Conservation (phyloP, 2,797 vertebrate genomes). For the Malurus leucopterus region DNA sequence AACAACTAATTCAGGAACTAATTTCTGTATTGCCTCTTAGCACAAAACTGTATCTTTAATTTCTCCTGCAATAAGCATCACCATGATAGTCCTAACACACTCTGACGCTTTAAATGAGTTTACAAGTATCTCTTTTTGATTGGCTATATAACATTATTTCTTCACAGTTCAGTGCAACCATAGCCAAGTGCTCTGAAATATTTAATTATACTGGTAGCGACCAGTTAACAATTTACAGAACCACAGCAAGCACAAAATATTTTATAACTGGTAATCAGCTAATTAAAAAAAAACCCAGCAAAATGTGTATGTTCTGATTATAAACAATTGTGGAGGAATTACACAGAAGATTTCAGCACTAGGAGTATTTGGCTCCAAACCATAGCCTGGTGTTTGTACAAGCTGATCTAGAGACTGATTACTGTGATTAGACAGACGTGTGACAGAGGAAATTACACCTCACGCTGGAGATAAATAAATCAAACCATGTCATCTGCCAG, state of each 20-base stretch:
- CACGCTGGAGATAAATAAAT: not conserved
- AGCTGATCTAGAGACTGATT: constrained; percentile 38
- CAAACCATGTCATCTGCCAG: constrained; percentile 13
- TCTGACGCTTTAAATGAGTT: constrained; percentile 79
- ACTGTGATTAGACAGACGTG: constrained; percentile 34
- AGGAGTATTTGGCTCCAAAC: constrained; percentile 33
- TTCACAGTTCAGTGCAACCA: constrained; percentile 81
- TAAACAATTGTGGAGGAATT: constrained; percentile 55
- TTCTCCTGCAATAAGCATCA: constrained; percentile 81
- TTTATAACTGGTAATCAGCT: constrained; percentile 76
- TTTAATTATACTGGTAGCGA: constrained; percentile 79
- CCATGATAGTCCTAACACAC: constrained; percentile 74
- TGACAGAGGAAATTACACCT: constrained; percentile 46
- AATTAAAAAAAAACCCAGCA: constrained; percentile 66
- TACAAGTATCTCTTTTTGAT: constrained; percentile 83
- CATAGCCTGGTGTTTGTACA: constrained; percentile 34
- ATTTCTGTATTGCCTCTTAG: constrained; percentile 86
- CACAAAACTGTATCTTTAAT: constrained; percentile 83
- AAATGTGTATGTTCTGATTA: constrained; percentile 68
- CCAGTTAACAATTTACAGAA: constrained; percentile 77
- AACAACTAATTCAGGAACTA: constrained; percentile 88
- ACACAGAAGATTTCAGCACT: constrained; percentile 41
- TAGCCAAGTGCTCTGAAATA: constrained; percentile 76
- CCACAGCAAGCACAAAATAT: constrained; percentile 67
- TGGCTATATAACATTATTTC: constrained; percentile 80